Conservation (phyloP, 2,888 invertebrate genomes). For the Sturmia bella region DNA sequence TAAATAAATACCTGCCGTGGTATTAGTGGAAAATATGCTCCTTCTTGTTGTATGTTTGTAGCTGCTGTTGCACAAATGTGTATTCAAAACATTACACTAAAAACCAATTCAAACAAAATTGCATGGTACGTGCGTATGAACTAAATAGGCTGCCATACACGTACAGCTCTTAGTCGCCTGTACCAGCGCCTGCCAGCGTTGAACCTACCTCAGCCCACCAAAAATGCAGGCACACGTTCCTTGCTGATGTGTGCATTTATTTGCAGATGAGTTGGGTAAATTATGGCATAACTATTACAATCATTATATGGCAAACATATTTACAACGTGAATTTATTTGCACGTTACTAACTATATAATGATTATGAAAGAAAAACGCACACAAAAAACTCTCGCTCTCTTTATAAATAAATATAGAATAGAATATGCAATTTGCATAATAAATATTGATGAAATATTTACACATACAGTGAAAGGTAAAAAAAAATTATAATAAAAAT, state of each 20-base stretch:
- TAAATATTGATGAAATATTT: conserved; percentile 70
- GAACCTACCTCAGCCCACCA: conserved; percentile 3
- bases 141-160: conserved; percentile 57
- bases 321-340: conserved; percentile 49
- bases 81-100: conserved; percentile 33
- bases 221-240: conserved; percentile 9
- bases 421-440: conserved; percentile 72
- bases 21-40: conserved; percentile 35
- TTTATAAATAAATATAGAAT: conserved; percentile 60
- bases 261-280: conserved; percentile 53
- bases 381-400: not conserved
- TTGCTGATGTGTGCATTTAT: conserved; percentile 33
- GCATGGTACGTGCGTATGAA: conserved; percentile 65
- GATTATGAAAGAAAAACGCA: conserved; percentile 12
- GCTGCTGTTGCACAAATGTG: conserved; percentile 19
- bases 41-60: conserved; percentile 28
- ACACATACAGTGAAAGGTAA: not conserved
- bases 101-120: conserved; percentile 63
- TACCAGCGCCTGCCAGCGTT: not conserved
- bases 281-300: conserved; percentile 66
- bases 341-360: conserved; percentile 44
- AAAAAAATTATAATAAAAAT: conserved; percentile 22
- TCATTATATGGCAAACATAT: conserved; percentile 54
- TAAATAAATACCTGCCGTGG: conserved; percentile 13
- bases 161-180: conserved; percentile 15